These are phyloP conservation scores for Chloropsis hardwickii DNA, from an alignment of 2,113 vertebrate genomes.

Conservation along the genomic window DNA sequence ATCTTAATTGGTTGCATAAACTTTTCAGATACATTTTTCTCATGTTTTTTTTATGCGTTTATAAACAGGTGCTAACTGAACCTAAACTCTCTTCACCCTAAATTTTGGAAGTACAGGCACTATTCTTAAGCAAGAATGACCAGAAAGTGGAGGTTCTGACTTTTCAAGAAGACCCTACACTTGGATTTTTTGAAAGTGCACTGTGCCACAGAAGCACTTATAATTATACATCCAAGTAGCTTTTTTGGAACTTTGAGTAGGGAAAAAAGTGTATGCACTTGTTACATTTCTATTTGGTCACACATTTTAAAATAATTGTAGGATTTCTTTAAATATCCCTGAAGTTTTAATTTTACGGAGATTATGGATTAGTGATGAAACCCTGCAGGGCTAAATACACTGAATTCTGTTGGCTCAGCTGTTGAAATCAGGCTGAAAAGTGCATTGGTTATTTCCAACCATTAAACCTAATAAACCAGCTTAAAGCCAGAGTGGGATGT, in stretches of 20 bases:
- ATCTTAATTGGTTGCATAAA: not conserved
- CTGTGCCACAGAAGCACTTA: not conserved
- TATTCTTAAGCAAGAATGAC: not conserved
- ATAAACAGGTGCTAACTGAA: not conserved
- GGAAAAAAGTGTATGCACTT: not conserved
- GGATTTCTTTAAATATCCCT: not conserved
- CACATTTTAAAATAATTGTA: not conserved
- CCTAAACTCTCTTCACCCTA: not conserved
- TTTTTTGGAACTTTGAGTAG: not conserved
- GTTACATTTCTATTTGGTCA: not conserved
- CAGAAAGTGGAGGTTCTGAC: not conserved
- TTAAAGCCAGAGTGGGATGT: not conserved
- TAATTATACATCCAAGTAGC: not conserved
- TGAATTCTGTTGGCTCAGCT: not conserved
- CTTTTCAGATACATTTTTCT: not conserved
- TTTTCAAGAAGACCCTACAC: not conserved
- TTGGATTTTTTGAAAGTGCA: not conserved
- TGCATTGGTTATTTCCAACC: not conserved
- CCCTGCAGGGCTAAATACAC: not conserved
- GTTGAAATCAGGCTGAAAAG: not conserved
- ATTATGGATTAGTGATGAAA: not conserved
- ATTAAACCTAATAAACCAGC: constrained; percentile 8
- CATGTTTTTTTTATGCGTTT: not conserved
- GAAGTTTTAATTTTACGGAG: not conserved
- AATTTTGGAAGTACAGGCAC: not conserved